Base-by-base conservation (phyloP, 1,140 invertebrate species). In the Drosophila truncata region DNA sequence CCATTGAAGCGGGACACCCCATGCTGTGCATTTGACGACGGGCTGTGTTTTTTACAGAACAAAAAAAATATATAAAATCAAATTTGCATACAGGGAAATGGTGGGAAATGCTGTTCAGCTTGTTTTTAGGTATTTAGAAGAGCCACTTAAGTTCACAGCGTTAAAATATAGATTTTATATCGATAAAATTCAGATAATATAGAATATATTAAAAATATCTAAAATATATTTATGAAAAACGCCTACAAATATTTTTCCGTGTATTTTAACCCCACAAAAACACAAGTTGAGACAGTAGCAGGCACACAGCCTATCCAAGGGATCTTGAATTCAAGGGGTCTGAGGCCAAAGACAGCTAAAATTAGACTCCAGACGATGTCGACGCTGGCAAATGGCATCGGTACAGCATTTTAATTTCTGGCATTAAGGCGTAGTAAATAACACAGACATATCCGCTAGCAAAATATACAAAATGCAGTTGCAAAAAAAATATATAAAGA, bases 361-460 rank as follows among this genome's bases (percentile, higher is more conserved):
- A 90, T 88, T 88, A 88, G 84, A 88, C 85, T 88, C 85, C 84
- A 88, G 84, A 88, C 84, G 69, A 23, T 49, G 60, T 52, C 69
- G 55, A 63, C 80, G 77, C 60, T 71, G 78, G 80, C 74, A 78
- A 78, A 82, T 62, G 67, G 80, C 61, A 73, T 44, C 47, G 39
- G 83, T 67, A 80, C 62, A 88, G 84, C 67, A 79, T 88, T 87
- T 88, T 88, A 88, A 84, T 88, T 88, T 78, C 61, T 66, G 65
- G 73, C 65, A 84, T 84, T 84, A 84, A 69, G 63, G 76, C 83
- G 83, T 62, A 82, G 80, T 80, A 82, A 86, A 78, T 87, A 73
- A 80, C 37, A 33, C 39, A 33, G 42, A 25, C 59, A 44, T 63
- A 52, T 42, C 58, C 55, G 62, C 31, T 11, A 37, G 52, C 2